Evolutionary conservation across 2,113 vertebrate species (phyloP).

Genomic region (Leucoraja erinaceus): DNA sequence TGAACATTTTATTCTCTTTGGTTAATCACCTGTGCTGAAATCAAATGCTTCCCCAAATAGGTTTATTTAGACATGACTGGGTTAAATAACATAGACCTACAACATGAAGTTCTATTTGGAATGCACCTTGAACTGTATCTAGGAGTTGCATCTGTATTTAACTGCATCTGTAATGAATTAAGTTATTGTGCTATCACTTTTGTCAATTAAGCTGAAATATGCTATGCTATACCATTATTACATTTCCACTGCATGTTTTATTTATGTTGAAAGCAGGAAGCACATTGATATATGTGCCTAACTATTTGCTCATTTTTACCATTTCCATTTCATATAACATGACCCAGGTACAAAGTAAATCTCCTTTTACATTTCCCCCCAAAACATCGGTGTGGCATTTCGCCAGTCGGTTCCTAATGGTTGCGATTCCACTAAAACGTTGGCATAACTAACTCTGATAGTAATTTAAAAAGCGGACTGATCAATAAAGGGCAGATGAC

Average conservation of each 20-base stretch:
- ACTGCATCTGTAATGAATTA: not conserved
- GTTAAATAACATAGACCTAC: not conserved
- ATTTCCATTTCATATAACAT: not conserved
- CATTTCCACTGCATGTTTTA: not conserved
- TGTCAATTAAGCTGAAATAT: not conserved
- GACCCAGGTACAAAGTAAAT: not conserved
- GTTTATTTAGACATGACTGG: not conserved
- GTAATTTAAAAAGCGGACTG: not conserved
- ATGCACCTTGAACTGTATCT: not conserved
- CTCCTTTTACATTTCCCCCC: not conserved
- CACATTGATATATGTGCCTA: not conserved
- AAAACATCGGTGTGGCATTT: not conserved
- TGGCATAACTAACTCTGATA: not conserved
- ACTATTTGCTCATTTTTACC: not conserved
- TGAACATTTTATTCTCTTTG: too few species aligned
- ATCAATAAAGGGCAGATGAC: not conserved
- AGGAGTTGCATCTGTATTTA: not conserved
- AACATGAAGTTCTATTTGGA: not conserved
- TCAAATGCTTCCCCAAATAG: not conserved
- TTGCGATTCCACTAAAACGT: not conserved
- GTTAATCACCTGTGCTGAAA: not conserved
- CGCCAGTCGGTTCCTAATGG: not conserved
- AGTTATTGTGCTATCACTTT: not conserved
- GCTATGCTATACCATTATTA: not conserved
- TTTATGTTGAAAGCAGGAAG: not conserved